Evolutionary conservation across 2,888 invertebrate species (phyloP), one percentile per base, ranked within the genome.

Genomic region (Chaitophorus viminalis): DNA sequence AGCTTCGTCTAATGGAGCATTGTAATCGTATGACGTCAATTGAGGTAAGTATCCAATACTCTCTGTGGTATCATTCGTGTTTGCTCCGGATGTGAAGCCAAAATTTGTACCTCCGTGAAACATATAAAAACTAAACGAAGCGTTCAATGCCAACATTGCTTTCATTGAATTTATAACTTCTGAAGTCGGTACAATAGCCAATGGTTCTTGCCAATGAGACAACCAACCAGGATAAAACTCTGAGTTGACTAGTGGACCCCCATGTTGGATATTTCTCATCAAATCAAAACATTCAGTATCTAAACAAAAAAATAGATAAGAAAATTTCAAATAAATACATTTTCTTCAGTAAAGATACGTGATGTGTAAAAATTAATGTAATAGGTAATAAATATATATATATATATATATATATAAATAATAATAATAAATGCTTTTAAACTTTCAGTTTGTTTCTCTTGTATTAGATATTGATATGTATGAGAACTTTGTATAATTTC

Each of bases 181-280:
- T 0, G 91, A 90, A 0, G 94, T 92, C 31, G 91, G 90, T 0
- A 93, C 93, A 54, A 92, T 92, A 79, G 94, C 93, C 90, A 95
- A 93, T 0, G 91, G 91, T 90, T 95, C 94, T 77, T 95, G 94
- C 98, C 98, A 98, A 91, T 96, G 95, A 1, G 97, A 96, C 88
- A 98, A 91, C 98, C 98, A 98, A 5, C 98, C 98, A 0, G 97
- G 94, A 92, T 98, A 98, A 92, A 93, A 98, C 92, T 98, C 97
- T 0, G 97, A 96, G 92, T 98, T 98, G 88, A 98, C 96, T 82
- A 96, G 91, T 0, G 98, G 98, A 0, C 97, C 98, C 88, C 93
- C 90, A 1, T 92, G 92, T 89, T 93, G 92, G 90, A 89, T 82
- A 3, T 82, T 91, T 88, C 93, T 90, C 90, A 93, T 92, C 14